These are phyloP conservation scores for Phortica magna DNA, from an alignment of 2,888 invertebrate species.

Conservation along the genomic window DNA sequence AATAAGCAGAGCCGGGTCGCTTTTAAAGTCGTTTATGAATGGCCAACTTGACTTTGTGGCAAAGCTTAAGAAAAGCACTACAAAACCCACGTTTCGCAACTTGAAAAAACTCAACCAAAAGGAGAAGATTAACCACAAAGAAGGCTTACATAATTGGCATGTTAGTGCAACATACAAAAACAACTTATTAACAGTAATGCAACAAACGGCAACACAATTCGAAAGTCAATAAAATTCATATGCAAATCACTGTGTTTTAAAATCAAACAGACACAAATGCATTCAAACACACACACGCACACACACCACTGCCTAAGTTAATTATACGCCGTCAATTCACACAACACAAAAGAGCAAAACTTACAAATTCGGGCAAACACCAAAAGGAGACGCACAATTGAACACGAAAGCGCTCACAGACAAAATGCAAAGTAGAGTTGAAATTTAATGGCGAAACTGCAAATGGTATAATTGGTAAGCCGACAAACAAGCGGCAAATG, in stretches of 20 bases:
- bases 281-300: neutral
- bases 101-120: too few relatives aligned
- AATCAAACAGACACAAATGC: neutral
- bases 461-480: slow-evolving; percentile 4
- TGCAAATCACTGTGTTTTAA: neutral
- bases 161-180: too few relatives aligned
- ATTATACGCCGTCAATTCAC: neutral
- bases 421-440: neutral
- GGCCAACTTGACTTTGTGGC: neutral
- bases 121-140: too few relatives aligned
- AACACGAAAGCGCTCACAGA: neutral
- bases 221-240: too few relatives aligned
- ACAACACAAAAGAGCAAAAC: neutral
- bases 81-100: too few relatives aligned
- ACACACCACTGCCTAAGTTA: neutral
- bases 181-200: too few relatives aligned
- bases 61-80: neutral
- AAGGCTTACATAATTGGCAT: too few relatives aligned
- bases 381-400: neutral
- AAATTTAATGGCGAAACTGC: slow-evolving; percentile 11
- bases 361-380: neutral
- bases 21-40: neutral
- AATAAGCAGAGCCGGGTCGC: neutral
- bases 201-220: too few relatives aligned
- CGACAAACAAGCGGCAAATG: neutral